phyloP scores from a whole-genome alignment of 2,797 vertebrate genomes.

The Dendrocincla tyrannina region DNA sequence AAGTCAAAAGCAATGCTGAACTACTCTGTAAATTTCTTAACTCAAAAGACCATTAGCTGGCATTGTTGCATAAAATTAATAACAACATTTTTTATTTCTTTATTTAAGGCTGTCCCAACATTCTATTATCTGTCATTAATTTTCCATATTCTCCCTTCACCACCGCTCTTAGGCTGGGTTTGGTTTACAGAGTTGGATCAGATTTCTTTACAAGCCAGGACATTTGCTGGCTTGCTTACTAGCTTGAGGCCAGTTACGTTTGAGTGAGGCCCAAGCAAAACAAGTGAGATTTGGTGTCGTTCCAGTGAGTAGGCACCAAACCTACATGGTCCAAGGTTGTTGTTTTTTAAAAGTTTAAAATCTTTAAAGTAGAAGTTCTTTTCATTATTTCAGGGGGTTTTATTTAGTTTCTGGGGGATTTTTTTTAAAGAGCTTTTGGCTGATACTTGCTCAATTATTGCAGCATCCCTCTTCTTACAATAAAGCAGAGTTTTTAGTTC shows the following conservation, averaged over 20 bases:
- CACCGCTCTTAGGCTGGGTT: slow-evolving; percentile 10
- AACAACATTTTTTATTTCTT: background rate
- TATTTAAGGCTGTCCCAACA: background rate
- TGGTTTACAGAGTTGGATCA: slow-evolving; percentile 48
- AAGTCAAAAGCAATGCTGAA: background rate
- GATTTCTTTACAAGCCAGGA: slow-evolving; percentile 61
- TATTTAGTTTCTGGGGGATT: fast-evolving
- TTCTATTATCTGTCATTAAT: slow-evolving; percentile 55
- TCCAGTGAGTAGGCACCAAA: slow-evolving; percentile 50
- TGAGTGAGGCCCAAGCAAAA: slow-evolving; percentile 62
- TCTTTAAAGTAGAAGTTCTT: background rate
- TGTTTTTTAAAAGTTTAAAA: background rate
- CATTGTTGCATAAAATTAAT: slow-evolving; percentile 12
- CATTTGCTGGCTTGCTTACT: slow-evolving; percentile 63
- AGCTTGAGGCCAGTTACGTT: slow-evolving; percentile 62
- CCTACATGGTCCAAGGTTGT: background rate
- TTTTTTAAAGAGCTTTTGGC: background rate
- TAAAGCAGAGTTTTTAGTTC: background rate
- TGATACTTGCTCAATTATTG: background rate
- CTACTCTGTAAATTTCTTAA: background rate
- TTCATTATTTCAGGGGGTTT: background rate
- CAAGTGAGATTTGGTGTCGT: slow-evolving; percentile 51
- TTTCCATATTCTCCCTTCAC: slow-evolving; percentile 44
- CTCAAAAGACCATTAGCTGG: background rate
- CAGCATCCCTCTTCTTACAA: background rate